A percentile compares a stretch with the other conserved stretches of the same genome.
Conservation (phyloP, 2,113 vertebrate species). For the Rostratula benghalensis region DNA sequence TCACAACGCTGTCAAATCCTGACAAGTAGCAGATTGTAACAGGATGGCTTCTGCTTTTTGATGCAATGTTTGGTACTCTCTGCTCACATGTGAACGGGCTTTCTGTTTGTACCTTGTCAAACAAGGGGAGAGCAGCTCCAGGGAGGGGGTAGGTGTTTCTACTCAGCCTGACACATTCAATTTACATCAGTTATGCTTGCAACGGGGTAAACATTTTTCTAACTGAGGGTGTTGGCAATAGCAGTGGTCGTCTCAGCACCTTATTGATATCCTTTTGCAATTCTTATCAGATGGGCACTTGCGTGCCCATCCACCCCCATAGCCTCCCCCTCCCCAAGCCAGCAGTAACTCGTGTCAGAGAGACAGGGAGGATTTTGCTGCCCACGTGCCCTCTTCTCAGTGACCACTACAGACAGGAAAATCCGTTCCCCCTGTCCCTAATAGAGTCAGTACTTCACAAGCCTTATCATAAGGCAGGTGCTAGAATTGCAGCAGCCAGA, state of each 20-base stretch:
- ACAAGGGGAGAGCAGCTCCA: neutral
- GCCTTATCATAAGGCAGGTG: neutral
- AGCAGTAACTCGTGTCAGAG: neutral
- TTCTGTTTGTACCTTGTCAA: slow-evolving; percentile 56
- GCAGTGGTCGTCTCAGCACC: neutral
- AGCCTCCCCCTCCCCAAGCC: neutral
- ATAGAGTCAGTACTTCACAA: neutral
- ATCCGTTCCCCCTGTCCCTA: neutral
- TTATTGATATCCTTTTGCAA: neutral
- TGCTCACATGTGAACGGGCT: neutral
- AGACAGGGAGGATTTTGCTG: neutral
- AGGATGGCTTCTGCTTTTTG: slow-evolving; percentile 55
- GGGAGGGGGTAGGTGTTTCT: slow-evolving; percentile 15
- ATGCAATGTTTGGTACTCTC: slow-evolving; percentile 39
- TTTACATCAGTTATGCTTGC: slow-evolving; percentile 49
- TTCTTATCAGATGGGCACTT: neutral
- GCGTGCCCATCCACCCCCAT: neutral
- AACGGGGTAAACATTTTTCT: slow-evolving; percentile 7
- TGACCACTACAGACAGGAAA: neutral
- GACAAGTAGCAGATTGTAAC: slow-evolving; percentile 69
- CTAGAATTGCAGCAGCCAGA: neutral
- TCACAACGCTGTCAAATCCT: slow-evolving; percentile 67
- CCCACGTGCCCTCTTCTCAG: rapidly evolving
- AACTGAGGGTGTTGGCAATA: neutral
- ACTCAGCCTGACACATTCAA: slow-evolving; percentile 11